Conservation (phyloP, 2,113 vertebrate species). For the Drymodes brunneopygia region DNA sequence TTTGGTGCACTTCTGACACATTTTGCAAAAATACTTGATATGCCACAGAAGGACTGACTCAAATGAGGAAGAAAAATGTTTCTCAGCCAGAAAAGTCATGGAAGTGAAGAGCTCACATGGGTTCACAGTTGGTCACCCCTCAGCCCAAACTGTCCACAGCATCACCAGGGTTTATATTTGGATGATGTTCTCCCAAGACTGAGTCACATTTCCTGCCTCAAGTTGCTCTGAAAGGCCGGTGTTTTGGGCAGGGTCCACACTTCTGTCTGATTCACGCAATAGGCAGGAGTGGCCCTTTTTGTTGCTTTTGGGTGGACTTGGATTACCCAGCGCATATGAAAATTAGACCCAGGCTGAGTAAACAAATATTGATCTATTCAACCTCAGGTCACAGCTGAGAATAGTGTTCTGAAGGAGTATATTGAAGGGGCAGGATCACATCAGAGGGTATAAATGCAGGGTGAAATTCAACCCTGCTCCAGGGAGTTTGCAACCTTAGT, state of each 20-base stretch:
- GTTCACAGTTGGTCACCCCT: background rate
- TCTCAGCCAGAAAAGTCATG: background rate
- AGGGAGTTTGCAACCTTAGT: background rate
- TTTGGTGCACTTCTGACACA: background rate
- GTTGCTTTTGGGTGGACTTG: background rate
- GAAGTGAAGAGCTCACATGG: background rate
- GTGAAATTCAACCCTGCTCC: background rate
- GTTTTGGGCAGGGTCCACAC: background rate
- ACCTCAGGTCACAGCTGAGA: constrained; percentile 8
- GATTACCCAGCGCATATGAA: background rate
- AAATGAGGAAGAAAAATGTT: background rate
- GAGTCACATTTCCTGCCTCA: background rate
- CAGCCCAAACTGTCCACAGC: background rate
- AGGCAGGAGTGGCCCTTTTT: background rate
- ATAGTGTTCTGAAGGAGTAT: background rate
- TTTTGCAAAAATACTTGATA: background rate
- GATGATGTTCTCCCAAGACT: background rate
- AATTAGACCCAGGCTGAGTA: background rate
- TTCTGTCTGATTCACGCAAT: background rate
- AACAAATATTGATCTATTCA: constrained; percentile 33
- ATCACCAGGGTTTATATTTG: background rate
- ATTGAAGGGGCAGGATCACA: background rate
- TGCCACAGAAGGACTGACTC: background rate
- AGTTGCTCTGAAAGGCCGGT: background rate
- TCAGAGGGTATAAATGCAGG: background rate